Evolutionary conservation across 1,140 invertebrate species (phyloP), one percentile per base, ranked within the genome.

Genomic region (Drosophila hydei): DNA sequence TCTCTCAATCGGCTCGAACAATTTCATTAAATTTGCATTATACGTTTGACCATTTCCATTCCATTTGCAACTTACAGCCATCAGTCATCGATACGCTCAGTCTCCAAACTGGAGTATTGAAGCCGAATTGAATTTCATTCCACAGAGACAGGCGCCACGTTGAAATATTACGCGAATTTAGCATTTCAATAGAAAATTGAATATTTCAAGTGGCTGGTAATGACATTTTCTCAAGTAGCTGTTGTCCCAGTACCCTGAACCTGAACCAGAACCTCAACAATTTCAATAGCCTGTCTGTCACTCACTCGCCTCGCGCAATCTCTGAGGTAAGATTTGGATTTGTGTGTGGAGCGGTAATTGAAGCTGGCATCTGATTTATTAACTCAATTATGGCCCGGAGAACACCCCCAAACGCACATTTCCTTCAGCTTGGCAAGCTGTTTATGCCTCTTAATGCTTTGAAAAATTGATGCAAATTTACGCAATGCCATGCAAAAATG

Each of bases 111-210:
- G n/a, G 36, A 40, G 11, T n/a, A 5, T n/a, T 14, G 36, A 38
- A 27, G 25, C 25, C 61, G 52, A 60, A 80, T 70, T 77, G 52
- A 33, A 63, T 55, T 55, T 70, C 40, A 50, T 56, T 33, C n/a
- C 33, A 40, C 33, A 30, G 52, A 19, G 21, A 48, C 59, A 21
- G 42, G 27, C 30, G 14, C 2, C 48, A 18, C 40, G 58, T 60
- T 80, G 73, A 80, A 71, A 80, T 77, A 80, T 80, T 80, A 68
- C 73, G 73, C 77, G 70, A 80, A 80, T 80, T 80, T 80, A 80
- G 77, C 77, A 80, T 80, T 75, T 80, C 73, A 80, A 81, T 80
- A 80, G 77, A 77, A 80, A 80, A 80, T 80, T 78, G 77, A 80
- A 80, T 77, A 80, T 81, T 81, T 80, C 77, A 80, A 80, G 77